phyloP scores from a whole-genome alignment of 2,888 invertebrate species.

The Autographa gamma region DNA sequence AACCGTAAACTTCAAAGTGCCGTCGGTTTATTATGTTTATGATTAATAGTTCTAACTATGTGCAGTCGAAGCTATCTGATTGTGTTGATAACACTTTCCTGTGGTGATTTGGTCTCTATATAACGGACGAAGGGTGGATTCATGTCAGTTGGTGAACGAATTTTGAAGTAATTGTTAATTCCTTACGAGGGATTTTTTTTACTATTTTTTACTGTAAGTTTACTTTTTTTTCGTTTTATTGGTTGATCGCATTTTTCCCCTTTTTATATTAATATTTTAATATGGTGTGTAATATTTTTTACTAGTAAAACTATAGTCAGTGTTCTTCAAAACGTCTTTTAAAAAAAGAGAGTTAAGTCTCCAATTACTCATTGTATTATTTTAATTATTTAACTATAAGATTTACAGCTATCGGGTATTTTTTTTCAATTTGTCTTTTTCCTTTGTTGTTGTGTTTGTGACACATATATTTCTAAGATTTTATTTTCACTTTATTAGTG shows the following conservation, averaged over 20 bases:
- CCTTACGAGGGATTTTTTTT: background rate
- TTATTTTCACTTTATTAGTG: too few relatives aligned
- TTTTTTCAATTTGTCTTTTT: too few relatives aligned
- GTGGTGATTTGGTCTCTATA: slow-evolving; percentile 40
- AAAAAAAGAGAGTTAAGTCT: too few relatives aligned
- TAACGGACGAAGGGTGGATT: slow-evolving; percentile 27
- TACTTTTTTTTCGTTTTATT: background rate
- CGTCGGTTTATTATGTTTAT: slow-evolving; percentile 41
- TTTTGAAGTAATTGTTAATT: background rate
- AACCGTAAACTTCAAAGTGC: slow-evolving; percentile 49
- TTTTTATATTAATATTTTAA: slow-evolving; percentile 5
- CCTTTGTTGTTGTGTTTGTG: too few relatives aligned
- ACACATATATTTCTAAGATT: too few relatives aligned
- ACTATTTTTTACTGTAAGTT: background rate
- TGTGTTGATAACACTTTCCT: slow-evolving; percentile 47
- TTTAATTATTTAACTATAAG: too few relatives aligned
- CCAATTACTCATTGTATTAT: too few relatives aligned
- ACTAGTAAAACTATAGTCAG: too few relatives aligned
- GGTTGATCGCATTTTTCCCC: slow-evolving; percentile 2
- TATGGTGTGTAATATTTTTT: too few relatives aligned
- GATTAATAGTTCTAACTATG: slow-evolving; percentile 41
- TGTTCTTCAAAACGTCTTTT: too few relatives aligned
- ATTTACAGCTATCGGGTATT: too few relatives aligned
- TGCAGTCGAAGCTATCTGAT: slow-evolving; percentile 49
- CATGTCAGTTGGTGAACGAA: slow-evolving; percentile 25